Percentiles rank a stretch among this genome's conserved stretches.
Evolutionary conservation across 2,797 vertebrate genomes (phyloP).

Genomic region (Poecilia wingei): DNA sequence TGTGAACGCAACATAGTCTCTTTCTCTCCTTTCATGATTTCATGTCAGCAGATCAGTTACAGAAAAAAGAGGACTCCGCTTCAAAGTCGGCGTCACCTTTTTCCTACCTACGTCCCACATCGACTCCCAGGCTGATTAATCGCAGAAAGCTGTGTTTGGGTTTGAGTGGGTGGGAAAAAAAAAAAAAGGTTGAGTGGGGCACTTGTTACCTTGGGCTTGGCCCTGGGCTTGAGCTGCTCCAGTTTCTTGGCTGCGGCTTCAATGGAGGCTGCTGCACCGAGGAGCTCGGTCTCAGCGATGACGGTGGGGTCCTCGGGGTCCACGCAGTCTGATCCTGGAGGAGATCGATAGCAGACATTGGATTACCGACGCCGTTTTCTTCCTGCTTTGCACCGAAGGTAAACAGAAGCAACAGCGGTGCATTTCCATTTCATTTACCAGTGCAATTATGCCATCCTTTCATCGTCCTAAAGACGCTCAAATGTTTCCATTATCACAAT

Average conservation of each 20-base stretch:
- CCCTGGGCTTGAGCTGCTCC: constrained; percentile 96
- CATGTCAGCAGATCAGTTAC: constrained; percentile 35
- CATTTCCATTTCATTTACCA: constrained; percentile 3
- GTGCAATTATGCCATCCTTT: background rate
- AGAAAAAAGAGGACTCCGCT: constrained; percentile 51
- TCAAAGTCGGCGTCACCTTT: constrained; percentile 66
- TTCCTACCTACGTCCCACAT: constrained; percentile 42
- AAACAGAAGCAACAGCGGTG: background rate
- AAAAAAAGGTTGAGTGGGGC: constrained; percentile 40
- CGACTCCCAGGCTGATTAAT: constrained; percentile 50
- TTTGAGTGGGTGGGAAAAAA: constrained; percentile 38
- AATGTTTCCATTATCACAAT: constrained; percentile 16
- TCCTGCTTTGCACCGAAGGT: background rate
- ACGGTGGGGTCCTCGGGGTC: constrained; percentile 97
- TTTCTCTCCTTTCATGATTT: constrained; percentile 41
- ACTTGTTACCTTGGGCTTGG: constrained; percentile 94
- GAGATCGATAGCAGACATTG: constrained; percentile 15
- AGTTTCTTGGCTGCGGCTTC: constrained; percentile 99
- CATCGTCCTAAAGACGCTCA: background rate
- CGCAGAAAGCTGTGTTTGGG: constrained; percentile 46
- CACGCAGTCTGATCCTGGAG: constrained; percentile 93
- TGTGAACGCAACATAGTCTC: constrained; percentile 18
- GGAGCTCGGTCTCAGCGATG: constrained; percentile 94
- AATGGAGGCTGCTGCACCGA: constrained; percentile 97
- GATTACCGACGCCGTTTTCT: constrained; percentile 20